These are phyloP conservation scores for Haliclystus octoradiatus DNA, from an alignment of 30 jellyfish, hydroid and myxozoan species.

Conservation along the genomic window DNA sequence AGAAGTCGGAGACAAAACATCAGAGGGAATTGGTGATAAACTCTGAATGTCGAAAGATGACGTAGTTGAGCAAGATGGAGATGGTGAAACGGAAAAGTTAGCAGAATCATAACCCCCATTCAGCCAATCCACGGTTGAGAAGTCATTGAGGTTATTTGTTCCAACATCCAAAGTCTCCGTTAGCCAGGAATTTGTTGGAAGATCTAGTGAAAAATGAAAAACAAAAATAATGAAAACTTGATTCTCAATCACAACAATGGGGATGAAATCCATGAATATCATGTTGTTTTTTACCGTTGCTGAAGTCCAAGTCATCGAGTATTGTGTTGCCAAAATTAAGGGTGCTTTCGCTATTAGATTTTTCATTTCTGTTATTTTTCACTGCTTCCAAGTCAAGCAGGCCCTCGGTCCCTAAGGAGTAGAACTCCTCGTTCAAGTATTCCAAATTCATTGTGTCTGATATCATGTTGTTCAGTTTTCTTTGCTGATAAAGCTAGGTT, in stretches of 20 bases:
- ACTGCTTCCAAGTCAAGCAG: background rate
- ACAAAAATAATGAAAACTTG: too few relatives aligned
- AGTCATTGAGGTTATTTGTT: background rate
- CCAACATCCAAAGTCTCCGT: background rate
- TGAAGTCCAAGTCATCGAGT: too few relatives aligned
- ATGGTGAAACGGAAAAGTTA: background rate
- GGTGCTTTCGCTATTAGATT: too few relatives aligned
- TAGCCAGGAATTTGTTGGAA: background rate
- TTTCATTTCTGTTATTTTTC: background rate
- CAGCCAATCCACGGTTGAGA: background rate
- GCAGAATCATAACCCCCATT: background rate
- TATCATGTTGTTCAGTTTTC: background rate
- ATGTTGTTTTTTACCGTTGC: too few relatives aligned
- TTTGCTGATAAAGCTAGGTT: background rate
- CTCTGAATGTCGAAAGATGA: background rate
- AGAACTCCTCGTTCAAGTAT: slow-evolving; percentile 1
- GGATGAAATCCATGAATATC: too few relatives aligned
- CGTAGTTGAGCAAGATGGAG: background rate
- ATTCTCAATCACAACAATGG: too few relatives aligned
- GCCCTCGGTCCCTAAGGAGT: background rate
- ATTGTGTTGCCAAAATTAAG: too few relatives aligned
- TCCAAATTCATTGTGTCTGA: background rate
- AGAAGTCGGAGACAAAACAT: background rate
- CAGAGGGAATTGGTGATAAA: background rate
- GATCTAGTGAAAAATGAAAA: too few relatives aligned